Base-by-base conservation (phyloP, 2,797 vertebrate species). In the Chiroxiphia lanceolata region DNA sequence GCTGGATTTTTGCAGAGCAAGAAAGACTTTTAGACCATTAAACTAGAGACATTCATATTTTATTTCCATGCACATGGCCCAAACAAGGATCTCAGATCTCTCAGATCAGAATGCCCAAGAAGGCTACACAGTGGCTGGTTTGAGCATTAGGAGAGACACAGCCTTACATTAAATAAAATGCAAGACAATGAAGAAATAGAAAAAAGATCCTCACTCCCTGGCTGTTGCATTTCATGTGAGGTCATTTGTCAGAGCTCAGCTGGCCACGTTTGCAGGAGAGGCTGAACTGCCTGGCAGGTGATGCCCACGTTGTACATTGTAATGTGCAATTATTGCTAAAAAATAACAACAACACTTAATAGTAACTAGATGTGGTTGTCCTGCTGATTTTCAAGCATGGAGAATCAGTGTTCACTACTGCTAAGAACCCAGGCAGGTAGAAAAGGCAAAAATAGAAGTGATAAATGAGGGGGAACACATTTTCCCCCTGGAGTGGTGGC, bases 21-120 rank as follows among this genome's bases (percentile, higher is more conserved):
- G 64, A 89, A 59, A 90, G 94, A 90, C 84, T 95, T 92, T 92
- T 65, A 89, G 87, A 47, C 64, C 89, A 87, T 94, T 94, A 91
- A 95, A 71, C 38, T 10, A 22, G 64, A 89, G 84, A 81, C 75
- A 89, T 91, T 85, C 44, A 87, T 95, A 87, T 74, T 95, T 93
- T 65, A 83, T 76, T 90, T 80, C 76, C 47, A 22, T 47, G 42
- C 50, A 42, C 21, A 60, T 0, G 2, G 81, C 6, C 68, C 70
- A 93, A 91, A 64, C 42, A 74, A 71, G 45, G 48, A 50, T 71
- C 45, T 72, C 40, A 72, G 59, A 27, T 59, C 45, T 72, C 75
- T 85, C 33, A 40, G 51, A 57, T 68, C 71, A 61, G 64, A 89
- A 56, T 70, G 60, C 38, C 56, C 23, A 45, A 60, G 64, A 47